Percentiles rank a stretch among this genome's conserved stretches.
Conservation (phyloP, 2,888 invertebrate species). For the Watsonalla binaria region DNA sequence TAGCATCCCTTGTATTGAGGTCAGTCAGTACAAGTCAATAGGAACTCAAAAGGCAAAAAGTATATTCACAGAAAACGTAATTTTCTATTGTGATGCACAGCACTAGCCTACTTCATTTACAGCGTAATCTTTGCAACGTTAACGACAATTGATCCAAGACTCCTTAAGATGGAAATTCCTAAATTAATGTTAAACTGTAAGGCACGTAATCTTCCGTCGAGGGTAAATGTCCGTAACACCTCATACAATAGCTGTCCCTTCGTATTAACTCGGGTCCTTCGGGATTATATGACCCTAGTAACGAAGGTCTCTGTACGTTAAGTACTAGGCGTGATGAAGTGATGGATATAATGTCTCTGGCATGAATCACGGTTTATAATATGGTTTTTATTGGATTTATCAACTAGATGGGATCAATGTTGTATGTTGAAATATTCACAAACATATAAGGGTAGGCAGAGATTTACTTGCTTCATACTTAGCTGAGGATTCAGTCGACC, state of each 20-base stretch:
- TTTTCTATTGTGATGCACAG: conserved; percentile 9
- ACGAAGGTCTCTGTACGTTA: conserved; percentile 35
- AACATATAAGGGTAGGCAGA: too few relatives aligned
- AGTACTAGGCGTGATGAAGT: conserved; percentile 38
- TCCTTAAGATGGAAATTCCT: conserved; percentile 44
- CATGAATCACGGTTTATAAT: background rate
- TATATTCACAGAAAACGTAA: background rate
- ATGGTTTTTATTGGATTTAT: background rate
- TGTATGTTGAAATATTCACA: too few relatives aligned
- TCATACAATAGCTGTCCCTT: conserved; percentile 64
- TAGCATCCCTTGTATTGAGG: too few relatives aligned
- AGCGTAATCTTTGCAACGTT: conserved; percentile 13
- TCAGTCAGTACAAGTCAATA: too few relatives aligned
- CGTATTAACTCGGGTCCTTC: conserved; percentile 58
- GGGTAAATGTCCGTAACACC: conserved; percentile 61
- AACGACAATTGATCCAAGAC: conserved; percentile 26
- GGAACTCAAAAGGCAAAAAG: too few relatives aligned
- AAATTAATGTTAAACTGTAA: conserved; percentile 59
- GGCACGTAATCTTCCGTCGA: conserved; percentile 54
- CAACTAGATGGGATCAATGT: too few relatives aligned
- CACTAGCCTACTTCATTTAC: conserved; percentile 14
- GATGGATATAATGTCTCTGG: conserved; percentile 17
- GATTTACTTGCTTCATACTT: too few relatives aligned
- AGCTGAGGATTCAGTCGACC: too few relatives aligned
- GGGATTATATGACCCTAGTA: conserved; percentile 51